Evolutionary conservation across 2,888 invertebrate species (phyloP), one percentile per base, ranked within the genome.

Genomic region (Spisula subtruncata): DNA sequence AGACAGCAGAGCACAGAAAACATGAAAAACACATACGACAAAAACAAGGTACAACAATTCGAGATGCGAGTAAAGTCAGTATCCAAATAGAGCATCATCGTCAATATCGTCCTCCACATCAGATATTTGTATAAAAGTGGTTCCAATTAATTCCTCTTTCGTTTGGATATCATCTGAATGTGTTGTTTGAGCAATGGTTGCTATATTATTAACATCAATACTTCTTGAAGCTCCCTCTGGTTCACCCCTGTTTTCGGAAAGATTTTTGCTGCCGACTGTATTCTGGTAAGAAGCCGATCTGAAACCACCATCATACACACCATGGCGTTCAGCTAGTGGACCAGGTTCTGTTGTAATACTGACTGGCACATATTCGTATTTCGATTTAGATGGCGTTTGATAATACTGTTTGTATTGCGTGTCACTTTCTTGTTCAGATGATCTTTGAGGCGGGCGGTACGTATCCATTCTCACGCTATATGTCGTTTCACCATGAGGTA

Each of bases 31-130:
- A n/a, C n/a, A n/a, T n/a, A n/a, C n/a, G n/a, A n/a, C n/a, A n/a
- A n/a, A n/a, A n/a, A n/a, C n/a, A n/a, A n/a, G n/a, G n/a, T n/a
- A n/a, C n/a, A n/a, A n/a, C n/a, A n/a, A n/a, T n/a, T n/a, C n/a
- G n/a, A n/a, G n/a, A n/a, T n/a, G n/a, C n/a, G n/a, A n/a, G n/a
- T n/a, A n/a, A n/a, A n/a, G 6, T 56, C 56, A 56, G n/a, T 56
- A 56, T n/a, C 85, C 85, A 85, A 85, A 85, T 20, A 85, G 75
- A 29, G 46, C 85, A n/a, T 75, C 85, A 25, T 85, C 85, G 75
- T 75, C 48, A 85, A 85, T 51, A 75, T 75, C 85, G 29, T 20
- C 18, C 29, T 35, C 48, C 25, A 0, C 20, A 10, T 79, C 41
- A 46, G 16, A 14, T 29, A 20, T 25, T 5, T 46, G 25, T 29